These are phyloP conservation scores for Smittia aterrima DNA, from an alignment of 2,888 invertebrate species.

Conservation along the genomic window DNA sequence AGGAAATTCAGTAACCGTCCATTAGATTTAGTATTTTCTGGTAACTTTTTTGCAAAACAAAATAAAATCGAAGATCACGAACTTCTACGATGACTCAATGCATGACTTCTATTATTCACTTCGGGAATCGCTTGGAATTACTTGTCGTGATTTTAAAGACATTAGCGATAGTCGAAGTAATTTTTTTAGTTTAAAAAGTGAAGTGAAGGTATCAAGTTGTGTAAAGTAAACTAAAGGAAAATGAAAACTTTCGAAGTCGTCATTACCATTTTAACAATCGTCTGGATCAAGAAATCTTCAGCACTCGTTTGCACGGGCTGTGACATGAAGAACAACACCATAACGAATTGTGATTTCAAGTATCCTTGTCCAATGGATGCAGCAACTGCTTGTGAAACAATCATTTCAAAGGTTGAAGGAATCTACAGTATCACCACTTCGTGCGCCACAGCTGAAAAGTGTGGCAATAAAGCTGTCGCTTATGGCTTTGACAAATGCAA, in stretches of 20 bases:
- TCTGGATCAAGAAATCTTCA: neutral
- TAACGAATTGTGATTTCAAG: no score
- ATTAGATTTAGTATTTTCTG: no score
- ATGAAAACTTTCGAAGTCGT: neutral
- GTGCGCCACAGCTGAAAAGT: neutral
- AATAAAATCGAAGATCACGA: no score
- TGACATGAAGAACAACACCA: neutral
- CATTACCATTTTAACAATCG: no score
- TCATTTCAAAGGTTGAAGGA: constrained; percentile 27
- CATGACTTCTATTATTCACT: neutral
- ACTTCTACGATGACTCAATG: neutral
- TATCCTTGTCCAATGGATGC: no score
- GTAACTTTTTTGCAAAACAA: no score
- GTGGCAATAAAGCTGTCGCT: neutral
- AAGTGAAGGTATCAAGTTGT: neutral
- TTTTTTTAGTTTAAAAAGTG: neutral
- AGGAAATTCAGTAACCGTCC: no score
- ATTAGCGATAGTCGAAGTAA: neutral
- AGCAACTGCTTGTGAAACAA: neutral
- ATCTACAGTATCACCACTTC: neutral
- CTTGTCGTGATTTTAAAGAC: neutral
- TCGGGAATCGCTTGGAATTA: neutral
- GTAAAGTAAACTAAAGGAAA: neutral
- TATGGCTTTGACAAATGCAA: constrained; percentile 4
- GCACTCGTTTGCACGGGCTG: constrained; percentile 15